Conservation (phyloP, 2,888 invertebrate species). For the Matsumyia berberina region DNA sequence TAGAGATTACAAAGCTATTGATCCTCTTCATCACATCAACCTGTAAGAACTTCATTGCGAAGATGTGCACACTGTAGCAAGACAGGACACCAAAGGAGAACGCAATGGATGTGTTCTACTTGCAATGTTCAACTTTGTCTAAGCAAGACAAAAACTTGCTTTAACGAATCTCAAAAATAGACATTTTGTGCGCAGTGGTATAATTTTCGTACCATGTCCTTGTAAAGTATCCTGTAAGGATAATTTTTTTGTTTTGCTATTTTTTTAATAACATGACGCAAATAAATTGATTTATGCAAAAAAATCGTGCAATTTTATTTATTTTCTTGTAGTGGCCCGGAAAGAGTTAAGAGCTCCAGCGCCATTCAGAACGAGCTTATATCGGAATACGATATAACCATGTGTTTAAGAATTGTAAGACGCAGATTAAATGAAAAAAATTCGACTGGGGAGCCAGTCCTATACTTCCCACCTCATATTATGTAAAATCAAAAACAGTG, state of each 20-base stretch:
- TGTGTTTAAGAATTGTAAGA: too few species aligned
- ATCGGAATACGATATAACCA: too few species aligned
- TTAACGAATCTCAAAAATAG: neutral
- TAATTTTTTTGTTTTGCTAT: neutral
- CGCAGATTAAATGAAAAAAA: too few species aligned
- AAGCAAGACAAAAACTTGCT: slow-evolving; percentile 24
- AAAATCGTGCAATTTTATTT: neutral
- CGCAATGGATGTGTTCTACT: slow-evolving; percentile 35
- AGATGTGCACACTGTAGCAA: slow-evolving; percentile 32
- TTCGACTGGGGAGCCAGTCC: too few species aligned
- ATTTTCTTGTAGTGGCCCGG: neutral
- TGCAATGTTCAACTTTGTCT: slow-evolving; percentile 43
- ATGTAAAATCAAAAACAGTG: too few species aligned
- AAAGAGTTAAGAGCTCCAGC: neutral
- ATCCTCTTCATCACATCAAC: slow-evolving; percentile 9
- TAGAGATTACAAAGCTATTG: slow-evolving; percentile 84
- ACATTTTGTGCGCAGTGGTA: slow-evolving; percentile 1
- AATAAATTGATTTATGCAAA: neutral
- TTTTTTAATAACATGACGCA: neutral
- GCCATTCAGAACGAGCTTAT: too few species aligned
- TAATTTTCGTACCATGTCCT: slow-evolving; percentile 3
- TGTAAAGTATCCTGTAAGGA: neutral
- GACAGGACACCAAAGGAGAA: slow-evolving; percentile 35
- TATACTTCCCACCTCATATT: too few species aligned
- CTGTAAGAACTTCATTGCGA: slow-evolving; percentile 27